Evolutionary conservation across 2,113 vertebrate species (phyloP), one percentile per base, ranked within the genome.

Genomic region (Carollia perspicillata): DNA sequence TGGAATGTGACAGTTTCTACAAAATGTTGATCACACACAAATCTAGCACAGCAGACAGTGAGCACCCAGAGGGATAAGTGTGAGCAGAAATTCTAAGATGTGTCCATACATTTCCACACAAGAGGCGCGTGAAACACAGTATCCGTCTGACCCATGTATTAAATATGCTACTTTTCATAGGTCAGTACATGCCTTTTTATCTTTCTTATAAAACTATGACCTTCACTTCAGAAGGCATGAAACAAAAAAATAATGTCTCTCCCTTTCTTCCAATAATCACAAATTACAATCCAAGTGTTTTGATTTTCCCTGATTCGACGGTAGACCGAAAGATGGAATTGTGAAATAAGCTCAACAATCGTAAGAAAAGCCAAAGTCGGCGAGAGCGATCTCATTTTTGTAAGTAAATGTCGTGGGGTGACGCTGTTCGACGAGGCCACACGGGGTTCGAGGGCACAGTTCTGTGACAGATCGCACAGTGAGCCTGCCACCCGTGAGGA

Each of bases 21-120:
- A 33, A 89, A 87, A 93, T n/a, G n/a, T 96, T 30, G 58, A 35
- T 97, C 78, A 71, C 22, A 12, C n/a, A 55, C 87, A 93, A 75
- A 40, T 23, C 37, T 35, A 90, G 7, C 1, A 17, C 55, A 63
- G 4, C 5, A 83, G 44, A 89, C 26, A 63, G 47, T 40, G 90
- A 10, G 5, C 35, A 94, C 72, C 84, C 2, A 53, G 30, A 78
- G 18, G 30, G 42, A 69, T 11, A 78, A 22, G 44, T 66, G 4
- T 42, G 30, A 88, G 23, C 40, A 94, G 53, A 93, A 75, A 90
- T 75, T 47, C 37, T 42, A 42, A 65, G 37, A 44, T 7, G 66
- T 13, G 12, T 3, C 28, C 26, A 80, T 4, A 49, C 12, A 49
- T 72, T 84, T 91, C 65, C 90, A 51, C 3, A 86, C 8, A 16